Conservation (phyloP, 2,888 invertebrate genomes). For the Aquatica leii region DNA sequence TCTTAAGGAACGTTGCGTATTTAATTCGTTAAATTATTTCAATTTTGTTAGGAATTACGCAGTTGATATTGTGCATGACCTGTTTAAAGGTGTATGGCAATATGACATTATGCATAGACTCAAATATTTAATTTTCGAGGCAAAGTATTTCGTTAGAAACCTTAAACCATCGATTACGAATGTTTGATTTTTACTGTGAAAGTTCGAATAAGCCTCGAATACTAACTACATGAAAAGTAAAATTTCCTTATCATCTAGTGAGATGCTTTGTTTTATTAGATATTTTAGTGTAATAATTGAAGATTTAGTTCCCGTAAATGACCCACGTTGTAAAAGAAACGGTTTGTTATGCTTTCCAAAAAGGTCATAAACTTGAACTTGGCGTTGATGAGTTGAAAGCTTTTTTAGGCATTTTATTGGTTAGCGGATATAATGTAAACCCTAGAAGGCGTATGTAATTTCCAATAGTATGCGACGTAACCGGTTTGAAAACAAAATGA, state of each 20-base stretch:
- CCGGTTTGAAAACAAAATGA: too few species aligned
- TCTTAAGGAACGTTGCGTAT: slow-evolving; percentile 39
- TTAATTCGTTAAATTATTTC: slow-evolving; percentile 40
- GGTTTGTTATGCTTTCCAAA: too few species aligned
- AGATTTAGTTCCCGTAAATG: slow-evolving; percentile 38
- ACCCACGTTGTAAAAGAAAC: too few species aligned
- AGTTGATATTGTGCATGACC: slow-evolving; percentile 46
- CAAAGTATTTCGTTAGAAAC: slow-evolving; percentile 26
- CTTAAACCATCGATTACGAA: slow-evolving; percentile 27
- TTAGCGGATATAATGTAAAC: too few species aligned
- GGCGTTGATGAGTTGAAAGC: too few species aligned
- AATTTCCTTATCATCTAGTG: slow-evolving; percentile 33
- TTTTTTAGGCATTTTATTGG: too few species aligned
- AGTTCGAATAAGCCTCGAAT: slow-evolving; percentile 35
- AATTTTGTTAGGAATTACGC: slow-evolving; percentile 41
- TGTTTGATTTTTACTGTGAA: slow-evolving; percentile 21
- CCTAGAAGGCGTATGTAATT: too few species aligned
- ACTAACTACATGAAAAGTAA: slow-evolving; percentile 30
- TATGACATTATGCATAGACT: too few species aligned
- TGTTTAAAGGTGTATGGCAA: slow-evolving; percentile 38
- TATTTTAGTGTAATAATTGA: slow-evolving; percentile 24
- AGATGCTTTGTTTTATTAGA: slow-evolving; percentile 12
- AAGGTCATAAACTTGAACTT: too few species aligned
- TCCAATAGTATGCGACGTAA: too few species aligned
- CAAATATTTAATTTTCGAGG: too few species aligned